Base-by-base conservation (phyloP, 2,797 vertebrate genomes). In the Neoniphon sammara region DNA sequence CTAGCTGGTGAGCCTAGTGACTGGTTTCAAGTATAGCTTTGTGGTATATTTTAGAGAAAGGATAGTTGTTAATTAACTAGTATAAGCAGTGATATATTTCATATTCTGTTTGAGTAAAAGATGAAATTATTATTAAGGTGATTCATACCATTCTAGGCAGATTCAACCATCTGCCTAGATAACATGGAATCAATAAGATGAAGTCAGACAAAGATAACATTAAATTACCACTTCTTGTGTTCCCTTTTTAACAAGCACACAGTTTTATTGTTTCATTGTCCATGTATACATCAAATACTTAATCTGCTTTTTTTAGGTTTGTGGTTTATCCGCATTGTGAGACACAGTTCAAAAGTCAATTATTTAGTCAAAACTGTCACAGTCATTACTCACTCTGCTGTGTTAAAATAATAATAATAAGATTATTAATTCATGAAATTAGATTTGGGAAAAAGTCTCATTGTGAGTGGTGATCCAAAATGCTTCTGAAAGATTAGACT, bases 391-490 rank as follows among this genome's bases (percentile, higher is more conserved):
- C 57, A 42, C 66, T 42, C 58, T 66, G 66, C 75, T 82, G 73
- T 53, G 66, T 73, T 87, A 85, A 90, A 79, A 70, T 76, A 42
- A 71, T 76, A 42, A 71, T 75, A 77, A 88, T 77, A 39, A 44
- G 47, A 81, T 89, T 86, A 85, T 78, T 73, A 70, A 83, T 75
- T 86, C 65, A 87, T 72, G 55, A 77, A 82, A 62, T 79, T 60
- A 82, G 72, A 87, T 77, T 83, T 80, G 58, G 54, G 39, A 77
- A 81, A 76, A 10, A 0, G 72, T 72, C 54, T 84, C 71, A 72
- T 85, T 80, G 65, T 87, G 44, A 62, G 60, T 73, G 50, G 76
- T 80, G 80, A 78, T 83, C 74, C 66, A 77, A 60, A 70, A 10
- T 79, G 74, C 65, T 71, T 84, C 62, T 73, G 52, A 62, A 58